Conservation (phyloP, 2,888 invertebrate genomes). For the Lobophora halterata region DNA sequence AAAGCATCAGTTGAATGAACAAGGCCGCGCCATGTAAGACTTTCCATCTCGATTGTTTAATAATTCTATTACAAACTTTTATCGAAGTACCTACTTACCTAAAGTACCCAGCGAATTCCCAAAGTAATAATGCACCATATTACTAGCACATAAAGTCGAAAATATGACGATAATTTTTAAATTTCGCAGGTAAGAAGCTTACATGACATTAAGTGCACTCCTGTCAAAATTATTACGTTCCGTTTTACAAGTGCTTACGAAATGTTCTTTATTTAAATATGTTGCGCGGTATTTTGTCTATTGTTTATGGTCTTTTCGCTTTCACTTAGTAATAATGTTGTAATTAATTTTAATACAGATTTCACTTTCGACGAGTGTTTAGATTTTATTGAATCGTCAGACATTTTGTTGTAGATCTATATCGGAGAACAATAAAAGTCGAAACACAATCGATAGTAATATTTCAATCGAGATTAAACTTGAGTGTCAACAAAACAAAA, state of each 20-base stretch:
- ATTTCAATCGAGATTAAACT: too few species aligned
- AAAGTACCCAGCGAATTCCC: too few species aligned
- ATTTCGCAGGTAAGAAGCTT: constrained; percentile 31
- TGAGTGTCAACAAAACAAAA: constrained; percentile 7
- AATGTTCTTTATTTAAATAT: constrained; percentile 49
- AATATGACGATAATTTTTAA: constrained; percentile 10
- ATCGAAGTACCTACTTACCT: constrained; percentile 1
- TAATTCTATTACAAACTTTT: constrained; percentile 35
- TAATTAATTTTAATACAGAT: constrained; percentile 12
- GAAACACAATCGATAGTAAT: too few species aligned
- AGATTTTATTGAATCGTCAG: too few species aligned
- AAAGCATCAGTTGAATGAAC: constrained; percentile 43
- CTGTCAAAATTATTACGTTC: constrained; percentile 48
- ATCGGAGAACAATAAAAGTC: too few species aligned
- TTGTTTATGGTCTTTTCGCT: constrained; percentile 25
- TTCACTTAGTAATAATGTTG: constrained; percentile 19
- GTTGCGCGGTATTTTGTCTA: constrained; percentile 29
- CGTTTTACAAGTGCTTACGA: constrained; percentile 46
- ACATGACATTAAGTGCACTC: constrained; percentile 55
- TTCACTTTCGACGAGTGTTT: constrained; percentile 6
- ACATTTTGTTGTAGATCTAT: too few species aligned
- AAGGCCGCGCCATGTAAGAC: constrained; percentile 42
- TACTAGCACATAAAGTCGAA: constrained; percentile 20
- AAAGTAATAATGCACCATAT: constrained; percentile 24
- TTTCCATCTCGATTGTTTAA: constrained; percentile 60